Percentiles rank a stretch among this genome's conserved stretches.
Conservation (phyloP, 2,888 invertebrate genomes). For the Zygogramma bicolorata region DNA sequence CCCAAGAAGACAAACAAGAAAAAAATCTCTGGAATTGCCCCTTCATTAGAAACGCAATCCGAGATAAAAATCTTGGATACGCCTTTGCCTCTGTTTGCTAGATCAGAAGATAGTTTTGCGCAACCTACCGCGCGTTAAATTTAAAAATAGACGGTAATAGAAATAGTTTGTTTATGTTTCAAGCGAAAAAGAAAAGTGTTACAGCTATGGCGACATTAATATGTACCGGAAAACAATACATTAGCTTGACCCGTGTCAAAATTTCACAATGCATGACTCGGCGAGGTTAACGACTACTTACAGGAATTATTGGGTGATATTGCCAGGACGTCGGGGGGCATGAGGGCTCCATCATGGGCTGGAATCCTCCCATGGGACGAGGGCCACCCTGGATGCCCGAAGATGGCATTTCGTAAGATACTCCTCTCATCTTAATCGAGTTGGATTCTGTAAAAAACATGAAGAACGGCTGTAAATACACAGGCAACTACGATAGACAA, state of each 20-base stretch:
- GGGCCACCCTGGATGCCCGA: conserved; percentile 55
- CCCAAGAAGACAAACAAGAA: too few species aligned
- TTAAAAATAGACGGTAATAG: conserved; percentile 55
- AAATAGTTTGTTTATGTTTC: conserved; percentile 53
- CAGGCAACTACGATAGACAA: too few species aligned
- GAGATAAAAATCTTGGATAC: too few species aligned
- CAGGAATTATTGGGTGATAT: conserved; percentile 53
- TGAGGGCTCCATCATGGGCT: conserved; percentile 56
- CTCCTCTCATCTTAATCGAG: conserved; percentile 55
- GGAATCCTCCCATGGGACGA: conserved; percentile 55
- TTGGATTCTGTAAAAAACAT: conserved; percentile 15
- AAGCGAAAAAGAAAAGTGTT: conserved; percentile 47
- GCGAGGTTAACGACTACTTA: conserved; percentile 44
- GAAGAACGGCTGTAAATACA: not conserved
- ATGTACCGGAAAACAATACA: not conserved
- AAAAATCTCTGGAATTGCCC: too few species aligned
- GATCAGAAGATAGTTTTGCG: not conserved
- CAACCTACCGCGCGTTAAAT: not conserved
- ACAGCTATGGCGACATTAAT: not conserved
- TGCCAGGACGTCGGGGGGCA: conserved; percentile 61
- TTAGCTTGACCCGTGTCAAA: too few species aligned
- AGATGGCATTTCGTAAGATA: conserved; percentile 57
- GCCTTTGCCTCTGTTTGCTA: too few species aligned
- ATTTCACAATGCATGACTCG: too few species aligned
- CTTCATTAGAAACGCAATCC: too few species aligned